Evolutionary conservation across 2,888 invertebrate genomes (phyloP).

Genomic region (Drosophila planitibia): DNA sequence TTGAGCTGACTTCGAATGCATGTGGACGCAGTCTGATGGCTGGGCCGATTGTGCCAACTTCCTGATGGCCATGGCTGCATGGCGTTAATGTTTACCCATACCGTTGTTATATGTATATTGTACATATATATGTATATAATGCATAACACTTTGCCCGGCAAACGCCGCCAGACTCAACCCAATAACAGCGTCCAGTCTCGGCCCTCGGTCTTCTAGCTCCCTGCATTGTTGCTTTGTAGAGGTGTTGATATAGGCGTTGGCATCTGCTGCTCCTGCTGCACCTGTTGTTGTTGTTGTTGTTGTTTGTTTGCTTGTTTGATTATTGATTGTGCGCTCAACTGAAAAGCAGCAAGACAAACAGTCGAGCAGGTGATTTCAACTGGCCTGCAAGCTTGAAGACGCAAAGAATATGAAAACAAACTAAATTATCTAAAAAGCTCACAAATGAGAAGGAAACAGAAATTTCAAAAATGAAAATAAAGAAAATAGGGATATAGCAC

Average conservation of each 20-base stretch:
- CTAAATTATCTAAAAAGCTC: not conserved
- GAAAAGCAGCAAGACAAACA: constrained; percentile 44
- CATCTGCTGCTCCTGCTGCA: constrained; percentile 22
- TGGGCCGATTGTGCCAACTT: constrained; percentile 56
- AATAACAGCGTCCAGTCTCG: constrained; percentile 3
- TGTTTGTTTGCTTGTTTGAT: constrained; percentile 45
- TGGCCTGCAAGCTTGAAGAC: constrained; percentile 3
- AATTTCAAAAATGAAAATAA: not conserved
- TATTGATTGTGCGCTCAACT: constrained; percentile 64
- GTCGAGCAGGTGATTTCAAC: constrained; percentile 23
- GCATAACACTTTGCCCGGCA: constrained; percentile 62
- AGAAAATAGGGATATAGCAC: not conserved
- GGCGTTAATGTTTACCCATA: constrained; percentile 69
- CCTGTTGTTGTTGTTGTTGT: constrained; percentile 6
- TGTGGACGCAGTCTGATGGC: constrained; percentile 47
- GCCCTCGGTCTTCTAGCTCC: constrained; percentile 7
- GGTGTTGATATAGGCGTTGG: constrained; percentile 66
- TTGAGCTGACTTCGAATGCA: constrained; percentile 38
- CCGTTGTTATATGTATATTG: constrained; percentile 15
- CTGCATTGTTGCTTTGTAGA: constrained; percentile 54
- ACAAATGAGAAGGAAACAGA: not conserved
- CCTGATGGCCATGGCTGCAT: constrained; percentile 60
- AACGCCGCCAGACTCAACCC: constrained; percentile 28
- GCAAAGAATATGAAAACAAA: constrained; percentile 3
- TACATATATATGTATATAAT: constrained; percentile 55